A percentile compares a stretch with the other conserved stretches of the same genome.
Conservation (phyloP, 2,888 invertebrate species). For the Callimorpha dominula region DNA sequence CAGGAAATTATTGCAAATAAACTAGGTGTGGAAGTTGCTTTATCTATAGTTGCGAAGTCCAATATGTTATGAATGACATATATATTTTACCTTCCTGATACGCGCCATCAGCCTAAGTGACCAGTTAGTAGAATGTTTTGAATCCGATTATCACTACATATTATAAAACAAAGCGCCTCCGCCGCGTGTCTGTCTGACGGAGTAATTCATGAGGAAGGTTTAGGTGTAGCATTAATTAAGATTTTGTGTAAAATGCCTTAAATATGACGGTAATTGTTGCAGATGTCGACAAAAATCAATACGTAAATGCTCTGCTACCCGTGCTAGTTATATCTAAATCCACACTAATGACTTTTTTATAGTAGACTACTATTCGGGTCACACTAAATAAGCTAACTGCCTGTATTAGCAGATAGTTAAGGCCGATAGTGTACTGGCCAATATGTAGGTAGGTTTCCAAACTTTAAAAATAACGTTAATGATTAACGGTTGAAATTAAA, state of each 20-base stretch:
- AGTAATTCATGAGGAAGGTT: too few relatives aligned
- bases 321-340: background rate
- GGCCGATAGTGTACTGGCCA: background rate
- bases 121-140: constrained; percentile 1
- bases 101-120: background rate
- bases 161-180: too few relatives aligned
- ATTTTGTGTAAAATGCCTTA: too few relatives aligned
- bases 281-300: too few relatives aligned
- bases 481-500: background rate
- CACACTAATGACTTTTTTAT: background rate
- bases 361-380: background rate
- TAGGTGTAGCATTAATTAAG: too few relatives aligned
- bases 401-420: background rate
- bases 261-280: too few relatives aligned
- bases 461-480: too few relatives aligned
- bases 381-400: background rate
- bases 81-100: background rate
- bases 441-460: background rate
- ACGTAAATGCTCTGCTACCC: too few relatives aligned
- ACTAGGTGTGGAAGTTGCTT: background rate
- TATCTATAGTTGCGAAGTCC: background rate
- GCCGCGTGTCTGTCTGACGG: too few relatives aligned
- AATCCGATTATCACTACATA: background rate
- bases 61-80: background rate
- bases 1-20: background rate